phyloP scores from a whole-genome alignment of 2,888 invertebrate species.

The Drosophila ezoana region DNA sequence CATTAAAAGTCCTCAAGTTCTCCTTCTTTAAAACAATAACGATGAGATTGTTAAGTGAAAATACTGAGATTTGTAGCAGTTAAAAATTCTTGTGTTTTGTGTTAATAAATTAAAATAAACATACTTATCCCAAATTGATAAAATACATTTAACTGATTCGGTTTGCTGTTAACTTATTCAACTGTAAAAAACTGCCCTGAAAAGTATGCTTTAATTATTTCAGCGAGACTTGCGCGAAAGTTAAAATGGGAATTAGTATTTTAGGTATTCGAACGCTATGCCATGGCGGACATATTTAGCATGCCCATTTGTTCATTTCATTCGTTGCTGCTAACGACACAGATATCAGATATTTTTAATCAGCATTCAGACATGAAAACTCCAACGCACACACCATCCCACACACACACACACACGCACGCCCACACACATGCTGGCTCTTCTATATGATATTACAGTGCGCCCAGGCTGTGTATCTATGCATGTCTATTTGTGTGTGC shows the following conservation, averaged over 20 bases:
- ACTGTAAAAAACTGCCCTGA: not conserved
- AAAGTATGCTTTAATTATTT: constrained; percentile 1
- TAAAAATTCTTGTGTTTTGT: too few relatives aligned
- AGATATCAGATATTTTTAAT: constrained; percentile 35
- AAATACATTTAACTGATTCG: not conserved
- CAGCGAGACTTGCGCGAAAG: not conserved
- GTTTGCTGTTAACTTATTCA: too few relatives aligned
- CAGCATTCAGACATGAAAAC: constrained; percentile 27
- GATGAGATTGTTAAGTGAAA: too few relatives aligned
- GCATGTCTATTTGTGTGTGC: not conserved
- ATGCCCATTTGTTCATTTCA: constrained; percentile 4
- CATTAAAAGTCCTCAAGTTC: too few relatives aligned
- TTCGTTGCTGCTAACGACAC: constrained; percentile 17
- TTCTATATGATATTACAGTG: constrained; percentile 11
- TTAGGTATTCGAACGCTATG: not conserved
- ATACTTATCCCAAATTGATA: too few relatives aligned
- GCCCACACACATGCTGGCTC: not conserved
- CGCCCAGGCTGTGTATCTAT: not conserved
- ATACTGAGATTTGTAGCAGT: too few relatives aligned
- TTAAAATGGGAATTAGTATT: not conserved
- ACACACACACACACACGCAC: not conserved
- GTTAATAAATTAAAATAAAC: too few relatives aligned
- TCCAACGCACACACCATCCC: not conserved
- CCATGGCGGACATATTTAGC: not conserved
- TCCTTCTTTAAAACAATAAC: too few relatives aligned